Evolutionary conservation across 2,888 invertebrate genomes (phyloP).

Genomic region (Dastarcus helophoroides): DNA sequence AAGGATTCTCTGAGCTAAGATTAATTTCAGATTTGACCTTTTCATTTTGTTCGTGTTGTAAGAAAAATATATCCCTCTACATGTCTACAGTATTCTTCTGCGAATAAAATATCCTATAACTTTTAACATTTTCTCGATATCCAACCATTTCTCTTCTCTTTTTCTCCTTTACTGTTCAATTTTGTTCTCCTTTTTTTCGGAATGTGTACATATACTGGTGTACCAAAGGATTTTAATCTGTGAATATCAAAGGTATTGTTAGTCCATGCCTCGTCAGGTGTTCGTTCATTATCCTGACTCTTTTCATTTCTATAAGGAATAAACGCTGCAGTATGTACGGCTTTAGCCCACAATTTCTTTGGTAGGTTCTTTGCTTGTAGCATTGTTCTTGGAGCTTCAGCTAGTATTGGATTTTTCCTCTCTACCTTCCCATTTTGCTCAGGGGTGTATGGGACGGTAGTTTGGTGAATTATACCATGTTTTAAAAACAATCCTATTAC

Average conservation of each 20-base stretch:
- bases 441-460: slow-evolving; percentile 24
- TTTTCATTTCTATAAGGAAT: slow-evolving; percentile 15
- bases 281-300: slow-evolving; percentile 14
- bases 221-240: slow-evolving; percentile 29
- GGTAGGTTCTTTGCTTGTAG: slow-evolving; percentile 17
- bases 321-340: slow-evolving; percentile 17
- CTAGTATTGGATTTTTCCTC: slow-evolving; percentile 26
- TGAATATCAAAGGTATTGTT: slow-evolving; percentile 24
- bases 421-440: slow-evolving; percentile 30
- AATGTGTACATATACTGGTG: slow-evolving; percentile 24
- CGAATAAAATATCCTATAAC: slow-evolving; percentile 15
- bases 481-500: slow-evolving; percentile 15
- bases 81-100: slow-evolving; percentile 13
- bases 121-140: slow-evolving; percentile 22
- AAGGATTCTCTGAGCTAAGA: too few species aligned
- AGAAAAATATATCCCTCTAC: slow-evolving; percentile 14
- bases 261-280: slow-evolving; percentile 29
- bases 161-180: slow-evolving; percentile 24
- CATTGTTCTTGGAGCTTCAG: slow-evolving; percentile 25
- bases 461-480: slow-evolving; percentile 23
- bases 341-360: slow-evolving; percentile 27
- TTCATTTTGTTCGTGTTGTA: slow-evolving; percentile 20
- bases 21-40: too few species aligned
- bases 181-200: slow-evolving; percentile 26
- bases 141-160: slow-evolving; percentile 29